A percentile compares a stretch with the other conserved stretches of the same genome.
Evolutionary conservation across 2,888 invertebrate species (phyloP).

Genomic region (Drosophila sordidula): DNA sequence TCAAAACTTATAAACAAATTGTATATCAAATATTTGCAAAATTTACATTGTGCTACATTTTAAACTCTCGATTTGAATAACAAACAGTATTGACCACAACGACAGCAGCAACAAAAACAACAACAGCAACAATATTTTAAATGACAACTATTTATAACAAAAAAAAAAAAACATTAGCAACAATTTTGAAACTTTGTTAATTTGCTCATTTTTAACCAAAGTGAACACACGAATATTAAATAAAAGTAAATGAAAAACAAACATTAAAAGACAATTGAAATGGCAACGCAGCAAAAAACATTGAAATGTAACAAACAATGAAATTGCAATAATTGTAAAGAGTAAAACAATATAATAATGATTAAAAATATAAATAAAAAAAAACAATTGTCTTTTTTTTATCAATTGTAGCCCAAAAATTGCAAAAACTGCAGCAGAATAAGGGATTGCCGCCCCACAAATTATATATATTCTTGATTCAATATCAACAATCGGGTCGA

Average conservation of each 20-base stretch:
- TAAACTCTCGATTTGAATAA: slow-evolving; percentile 45
- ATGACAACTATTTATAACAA: slow-evolving; percentile 37
- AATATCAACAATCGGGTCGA: no score
- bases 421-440: no score
- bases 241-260: slow-evolving; percentile 9
- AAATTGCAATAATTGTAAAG: slow-evolving; percentile 63
- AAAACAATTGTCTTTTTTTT: not conserved
- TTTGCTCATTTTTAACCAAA: slow-evolving; percentile 43
- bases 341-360: slow-evolving; percentile 54
- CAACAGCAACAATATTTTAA: slow-evolving; percentile 37
- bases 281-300: slow-evolving; percentile 64
- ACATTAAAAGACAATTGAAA: slow-evolving; percentile 16
- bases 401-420: no score
- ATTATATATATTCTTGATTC: no score
- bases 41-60: slow-evolving; percentile 27
- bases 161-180: slow-evolving; percentile 19
- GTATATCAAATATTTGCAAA: slow-evolving; percentile 25
- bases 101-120: slow-evolving; percentile 20
- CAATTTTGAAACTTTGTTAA: slow-evolving; percentile 47
- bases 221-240: slow-evolving; percentile 14
- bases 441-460: no score
- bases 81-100: slow-evolving; percentile 16
- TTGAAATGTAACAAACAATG: slow-evolving; percentile 71
- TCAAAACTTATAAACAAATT: slow-evolving; percentile 35
- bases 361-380: slow-evolving; percentile 38